These are phyloP conservation scores for Serilophus lunatus DNA, from an alignment of 2,113 vertebrate species.

Conservation along the genomic window DNA sequence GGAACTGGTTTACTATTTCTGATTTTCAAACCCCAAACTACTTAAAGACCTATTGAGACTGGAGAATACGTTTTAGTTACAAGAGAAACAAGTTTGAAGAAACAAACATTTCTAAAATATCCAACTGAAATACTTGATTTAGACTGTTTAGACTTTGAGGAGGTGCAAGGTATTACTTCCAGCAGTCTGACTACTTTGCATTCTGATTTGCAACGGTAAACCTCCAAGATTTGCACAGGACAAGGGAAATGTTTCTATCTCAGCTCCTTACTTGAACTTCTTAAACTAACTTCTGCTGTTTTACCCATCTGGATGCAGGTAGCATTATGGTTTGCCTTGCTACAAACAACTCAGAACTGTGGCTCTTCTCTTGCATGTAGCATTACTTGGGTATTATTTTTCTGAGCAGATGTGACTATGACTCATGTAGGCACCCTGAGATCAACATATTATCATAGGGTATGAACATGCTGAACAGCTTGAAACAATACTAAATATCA, in stretches of 20 bases:
- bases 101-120: neutral
- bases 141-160: neutral
- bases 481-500: neutral
- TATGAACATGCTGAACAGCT: neutral
- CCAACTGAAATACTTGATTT: neutral
- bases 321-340: neutral
- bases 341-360: neutral
- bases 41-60: neutral
- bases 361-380: neutral
- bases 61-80: neutral
- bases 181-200: neutral
- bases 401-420: neutral
- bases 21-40: neutral
- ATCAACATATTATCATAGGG: neutral
- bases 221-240: neutral
- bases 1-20: neutral
- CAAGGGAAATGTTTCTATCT: neutral
- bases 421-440: neutral
- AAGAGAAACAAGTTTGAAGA: neutral
- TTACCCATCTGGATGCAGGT: neutral
- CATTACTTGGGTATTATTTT: neutral
- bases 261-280: neutral
- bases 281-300: neutral
- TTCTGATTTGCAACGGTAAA: neutral
- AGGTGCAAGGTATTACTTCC: neutral